A percentile compares a stretch with the other conserved stretches of the same genome.
Conservation (phyloP, 2,888 invertebrate genomes). For the Chrysodeixis includens region DNA sequence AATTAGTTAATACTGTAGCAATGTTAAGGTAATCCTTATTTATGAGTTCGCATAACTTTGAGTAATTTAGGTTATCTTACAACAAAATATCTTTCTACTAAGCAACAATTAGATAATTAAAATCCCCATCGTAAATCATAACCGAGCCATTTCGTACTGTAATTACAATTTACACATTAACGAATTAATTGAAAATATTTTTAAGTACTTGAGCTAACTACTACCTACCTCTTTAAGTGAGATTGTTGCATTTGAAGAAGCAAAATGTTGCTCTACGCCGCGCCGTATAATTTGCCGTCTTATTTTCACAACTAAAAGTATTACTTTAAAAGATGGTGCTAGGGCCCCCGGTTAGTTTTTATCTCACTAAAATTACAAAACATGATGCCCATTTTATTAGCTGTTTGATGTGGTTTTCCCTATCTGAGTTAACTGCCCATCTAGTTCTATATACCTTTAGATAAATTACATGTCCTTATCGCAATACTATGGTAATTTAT, state of each 20-base stretch:
- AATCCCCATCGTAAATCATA: neutral
- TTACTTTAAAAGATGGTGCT: too few species aligned
- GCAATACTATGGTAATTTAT: conserved; percentile 1
- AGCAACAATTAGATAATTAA: conserved; percentile 7
- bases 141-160: neutral
- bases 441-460: neutral
- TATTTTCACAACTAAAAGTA: too few species aligned
- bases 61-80: neutral
- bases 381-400: neutral
- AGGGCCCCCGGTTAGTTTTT: too few species aligned
- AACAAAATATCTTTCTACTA: neutral
- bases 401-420: conserved; percentile 24
- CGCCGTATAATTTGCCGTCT: too few species aligned
- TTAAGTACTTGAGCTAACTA: neutral
- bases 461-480: neutral
- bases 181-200: neutral
- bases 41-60: neutral
- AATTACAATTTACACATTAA: neutral
- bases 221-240: too few species aligned
- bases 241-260: too few species aligned
- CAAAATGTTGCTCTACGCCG: too few species aligned
- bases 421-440: conserved; percentile 2
- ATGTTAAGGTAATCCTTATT: neutral
- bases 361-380: conserved; percentile 9
- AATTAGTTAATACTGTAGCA: neutral